Conservation (phyloP, 2,797 vertebrate species). For the Kryptopterus vitreolus region DNA sequence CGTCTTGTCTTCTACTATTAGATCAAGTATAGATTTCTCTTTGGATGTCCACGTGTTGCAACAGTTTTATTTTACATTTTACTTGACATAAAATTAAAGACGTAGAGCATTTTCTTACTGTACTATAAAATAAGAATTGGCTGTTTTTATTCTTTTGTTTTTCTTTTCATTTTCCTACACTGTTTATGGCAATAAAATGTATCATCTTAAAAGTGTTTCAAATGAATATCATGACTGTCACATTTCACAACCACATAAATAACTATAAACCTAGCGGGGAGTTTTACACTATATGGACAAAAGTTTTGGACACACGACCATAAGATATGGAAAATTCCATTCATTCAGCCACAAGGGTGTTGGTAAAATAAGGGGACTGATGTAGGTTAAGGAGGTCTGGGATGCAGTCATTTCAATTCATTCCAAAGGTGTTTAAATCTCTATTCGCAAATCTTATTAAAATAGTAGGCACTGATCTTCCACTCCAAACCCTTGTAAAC, state of each 20-base stretch:
- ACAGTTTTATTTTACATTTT: conserved; percentile 61
- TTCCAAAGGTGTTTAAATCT: too few species aligned
- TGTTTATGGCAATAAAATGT: conserved; percentile 81
- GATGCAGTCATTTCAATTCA: too few species aligned
- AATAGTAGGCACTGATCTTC: too few species aligned
- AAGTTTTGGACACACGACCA: too few species aligned
- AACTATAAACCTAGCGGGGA: too few species aligned
- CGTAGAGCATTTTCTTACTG: conserved; percentile 65
- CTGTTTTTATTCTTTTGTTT: conserved; percentile 68
- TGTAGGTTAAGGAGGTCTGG: too few species aligned
- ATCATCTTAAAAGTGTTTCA: conserved; percentile 65
- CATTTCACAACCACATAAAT: neutral
- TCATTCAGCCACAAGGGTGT: too few species aligned
- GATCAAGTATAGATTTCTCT: conserved; percentile 52
- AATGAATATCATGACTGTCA: conserved; percentile 57
- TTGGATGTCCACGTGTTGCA: conserved; percentile 55
- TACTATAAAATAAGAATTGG: conserved; percentile 63
- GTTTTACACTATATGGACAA: neutral
- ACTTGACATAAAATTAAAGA: conserved; percentile 57
- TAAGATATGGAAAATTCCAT: too few species aligned
- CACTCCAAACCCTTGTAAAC: too few species aligned
- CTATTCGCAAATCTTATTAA: too few species aligned
- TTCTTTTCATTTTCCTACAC: conserved; percentile 68
- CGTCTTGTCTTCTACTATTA: conserved; percentile 49
- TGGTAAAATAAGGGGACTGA: too few species aligned